Percentiles rank a stretch among this genome's conserved stretches.
Conservation (phyloP, 2,113 vertebrate species). For the Prietella phreatophila region DNA sequence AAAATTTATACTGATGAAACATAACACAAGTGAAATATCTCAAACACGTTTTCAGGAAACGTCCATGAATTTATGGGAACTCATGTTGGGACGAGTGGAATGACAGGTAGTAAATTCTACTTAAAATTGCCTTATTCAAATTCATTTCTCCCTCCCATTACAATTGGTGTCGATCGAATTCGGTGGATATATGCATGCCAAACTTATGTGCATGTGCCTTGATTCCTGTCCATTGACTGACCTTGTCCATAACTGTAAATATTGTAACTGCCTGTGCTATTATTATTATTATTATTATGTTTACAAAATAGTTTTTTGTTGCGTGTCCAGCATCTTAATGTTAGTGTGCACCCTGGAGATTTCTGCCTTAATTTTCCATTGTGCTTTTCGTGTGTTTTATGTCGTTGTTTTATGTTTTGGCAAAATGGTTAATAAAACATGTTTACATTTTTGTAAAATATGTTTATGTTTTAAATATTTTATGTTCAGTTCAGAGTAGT, state of each 20-base stretch:
- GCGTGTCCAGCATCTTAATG: background rate
- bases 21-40: conserved; percentile 70
- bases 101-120: conserved; percentile 76
- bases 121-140: conserved; percentile 58
- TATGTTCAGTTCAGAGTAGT: background rate
- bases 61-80: conserved; percentile 79
- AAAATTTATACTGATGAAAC: conserved; percentile 38
- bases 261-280: background rate
- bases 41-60: conserved; percentile 78
- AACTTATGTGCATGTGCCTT: conserved; percentile 55
- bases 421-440: background rate
- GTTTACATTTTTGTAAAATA: background rate
- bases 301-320: no score
- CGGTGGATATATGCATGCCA: conserved; percentile 56
- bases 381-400: background rate
- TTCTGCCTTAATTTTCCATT: background rate
- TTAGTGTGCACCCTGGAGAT: background rate
- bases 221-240: conserved; percentile 36
- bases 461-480: background rate
- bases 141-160: conserved; percentile 44
- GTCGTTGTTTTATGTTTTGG: background rate
- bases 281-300: background rate
- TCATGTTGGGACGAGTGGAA: conserved; percentile 75
- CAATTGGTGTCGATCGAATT: conserved; percentile 54
- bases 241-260: conserved; percentile 21